phyloP scores from a whole-genome alignment of 2,113 vertebrate species.

The Nymphicus hollandicus region DNA sequence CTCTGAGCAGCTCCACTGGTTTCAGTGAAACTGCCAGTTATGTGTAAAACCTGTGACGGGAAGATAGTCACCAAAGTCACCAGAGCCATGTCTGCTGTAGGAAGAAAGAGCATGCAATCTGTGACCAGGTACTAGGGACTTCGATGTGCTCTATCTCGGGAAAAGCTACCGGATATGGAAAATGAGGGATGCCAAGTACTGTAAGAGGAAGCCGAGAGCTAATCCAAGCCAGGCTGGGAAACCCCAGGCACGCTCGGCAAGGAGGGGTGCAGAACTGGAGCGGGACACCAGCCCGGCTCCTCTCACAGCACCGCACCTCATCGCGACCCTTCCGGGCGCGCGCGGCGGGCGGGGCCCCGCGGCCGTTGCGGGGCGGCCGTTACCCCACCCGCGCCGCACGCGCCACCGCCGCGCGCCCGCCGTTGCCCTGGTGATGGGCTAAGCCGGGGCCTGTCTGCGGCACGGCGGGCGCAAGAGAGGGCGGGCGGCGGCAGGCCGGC shows the following conservation, averaged over 20 bases:
- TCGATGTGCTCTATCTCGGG: neutral
- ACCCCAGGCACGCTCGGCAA: neutral
- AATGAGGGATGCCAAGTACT: neutral
- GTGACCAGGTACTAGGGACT: neutral
- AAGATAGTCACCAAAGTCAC: neutral
- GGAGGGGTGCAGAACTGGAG: neutral
- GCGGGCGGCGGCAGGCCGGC: neutral
- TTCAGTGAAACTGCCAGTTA: neutral
- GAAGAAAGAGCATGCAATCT: neutral
- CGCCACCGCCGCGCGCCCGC: neutral
- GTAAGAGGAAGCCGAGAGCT: neutral
- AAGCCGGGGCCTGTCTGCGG: slow-evolving; percentile 11
- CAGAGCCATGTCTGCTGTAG: neutral
- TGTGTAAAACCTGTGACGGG: neutral
- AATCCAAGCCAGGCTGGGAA: neutral
- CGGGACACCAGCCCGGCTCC: no score
- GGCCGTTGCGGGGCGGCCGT: neutral
- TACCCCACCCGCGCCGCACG: neutral
- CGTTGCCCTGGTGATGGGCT: slow-evolving; percentile 43
- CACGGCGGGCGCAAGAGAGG: neutral
- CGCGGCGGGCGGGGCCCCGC: neutral
- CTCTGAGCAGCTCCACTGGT: neutral
- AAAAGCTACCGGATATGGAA: neutral
- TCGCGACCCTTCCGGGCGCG: neutral
- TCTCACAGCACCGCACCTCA: neutral